A percentile compares a stretch with the other conserved stretches of the same genome.
Evolutionary conservation across 2,888 invertebrate species (phyloP).

Genomic region (Papilio gigon): DNA sequence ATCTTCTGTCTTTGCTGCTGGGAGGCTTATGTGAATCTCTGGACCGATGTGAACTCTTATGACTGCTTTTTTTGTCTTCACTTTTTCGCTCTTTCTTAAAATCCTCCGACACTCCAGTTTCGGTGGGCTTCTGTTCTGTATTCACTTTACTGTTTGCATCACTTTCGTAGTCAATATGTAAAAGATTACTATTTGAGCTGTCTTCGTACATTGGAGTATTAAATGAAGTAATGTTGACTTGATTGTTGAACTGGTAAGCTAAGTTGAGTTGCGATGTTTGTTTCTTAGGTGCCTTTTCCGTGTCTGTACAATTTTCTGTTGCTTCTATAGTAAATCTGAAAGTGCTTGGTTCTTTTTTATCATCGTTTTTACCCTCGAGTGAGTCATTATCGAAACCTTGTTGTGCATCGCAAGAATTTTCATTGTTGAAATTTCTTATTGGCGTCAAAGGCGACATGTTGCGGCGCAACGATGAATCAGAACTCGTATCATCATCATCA

Average conservation of each 20-base stretch:
- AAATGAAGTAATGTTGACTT: conserved; percentile 70
- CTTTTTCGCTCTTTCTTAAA: conserved; percentile 64
- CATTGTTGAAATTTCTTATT: conserved; percentile 75
- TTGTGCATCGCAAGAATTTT: conserved; percentile 77
- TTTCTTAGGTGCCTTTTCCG: conserved; percentile 60
- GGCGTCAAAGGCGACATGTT: conserved; percentile 79
- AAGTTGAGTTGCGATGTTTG: conserved; percentile 59
- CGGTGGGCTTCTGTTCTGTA: conserved; percentile 61
- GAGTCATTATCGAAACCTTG: conserved; percentile 74
- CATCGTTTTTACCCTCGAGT: conserved; percentile 57
- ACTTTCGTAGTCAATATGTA: conserved; percentile 77
- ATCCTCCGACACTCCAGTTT: conserved; percentile 66
- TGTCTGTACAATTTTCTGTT: conserved; percentile 59
- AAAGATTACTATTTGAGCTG: conserved; percentile 74
- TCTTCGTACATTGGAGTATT: conserved; percentile 73
- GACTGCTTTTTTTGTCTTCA: conserved; percentile 65
- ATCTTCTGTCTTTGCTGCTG: conserved; percentile 70
- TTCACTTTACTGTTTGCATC: conserved; percentile 76
- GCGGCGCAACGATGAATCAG: conserved; percentile 70
- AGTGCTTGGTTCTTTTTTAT: conserved; percentile 66
- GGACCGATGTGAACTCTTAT: conserved; percentile 71
- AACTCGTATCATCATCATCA: conserved; percentile 73
- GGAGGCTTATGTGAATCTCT: conserved; percentile 73
- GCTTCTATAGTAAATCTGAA: conserved; percentile 73
- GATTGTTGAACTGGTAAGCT: conserved; percentile 69